Base-by-base conservation (phyloP, 2,888 invertebrate species). In the Xestia xanthographa region DNA sequence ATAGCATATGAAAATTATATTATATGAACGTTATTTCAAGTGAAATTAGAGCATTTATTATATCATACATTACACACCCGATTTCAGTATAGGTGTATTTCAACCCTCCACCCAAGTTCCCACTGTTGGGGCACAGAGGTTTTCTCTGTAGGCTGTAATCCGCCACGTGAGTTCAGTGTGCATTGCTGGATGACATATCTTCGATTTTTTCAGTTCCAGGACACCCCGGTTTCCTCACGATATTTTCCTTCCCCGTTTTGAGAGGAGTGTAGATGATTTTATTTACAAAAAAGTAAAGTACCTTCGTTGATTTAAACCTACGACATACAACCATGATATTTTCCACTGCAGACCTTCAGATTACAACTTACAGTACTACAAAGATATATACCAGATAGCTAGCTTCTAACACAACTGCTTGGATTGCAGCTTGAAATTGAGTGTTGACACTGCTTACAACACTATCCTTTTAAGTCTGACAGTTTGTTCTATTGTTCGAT, bases 401-500 rank as follows among this genome's bases (percentile, higher is more conserved):
- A n/a, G n/a, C n/a, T n/a, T n/a, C n/a, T n/a, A n/a, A n/a, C n/a
- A n/a, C 17, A 43, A 29, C 66, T n/a, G 22, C 53, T 34, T 14
- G 20, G 5, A 43, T 22, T 17, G n/a, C 20, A 26, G 17, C 14
- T 75, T 66, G 9, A 48, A 48, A 75, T 66, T 77, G 11, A 58
- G 56, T 66, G 53, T 77, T 45, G 50, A 43, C 22, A 76, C 4
- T 48, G 12, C 20, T 69, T 17, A 80, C 41, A 66, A 43, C 48
- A 50, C 22, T 29, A 38, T 12, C 38, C 38, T 0, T 79, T 62
- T 53, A 1, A 9, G 58, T 43, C 34, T 34, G 65, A 75, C 48
- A 62, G 56, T 67, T 63, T n/a, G 1, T 4, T 29, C 45, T n/a
- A 68, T 72, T 81, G 62, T 70, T 63, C 22, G 67, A 72, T 48